These are phyloP conservation scores for Sebastes hubbsi DNA, from an alignment of 2,797 vertebrate genomes.

Conservation along the genomic window DNA sequence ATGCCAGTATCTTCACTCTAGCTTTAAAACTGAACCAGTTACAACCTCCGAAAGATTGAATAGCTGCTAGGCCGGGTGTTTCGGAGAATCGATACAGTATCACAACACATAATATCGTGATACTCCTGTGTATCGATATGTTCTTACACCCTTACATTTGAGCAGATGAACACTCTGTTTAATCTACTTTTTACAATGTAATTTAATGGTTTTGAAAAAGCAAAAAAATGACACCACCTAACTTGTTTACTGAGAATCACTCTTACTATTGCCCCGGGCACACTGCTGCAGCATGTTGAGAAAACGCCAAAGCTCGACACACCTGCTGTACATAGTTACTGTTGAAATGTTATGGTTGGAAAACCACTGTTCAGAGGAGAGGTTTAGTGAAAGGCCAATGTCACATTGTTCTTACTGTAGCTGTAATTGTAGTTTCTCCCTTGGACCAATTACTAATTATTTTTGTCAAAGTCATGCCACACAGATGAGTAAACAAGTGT, in stretches of 20 bases:
- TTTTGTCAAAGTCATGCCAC: neutral
- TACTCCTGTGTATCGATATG: too few relatives aligned
- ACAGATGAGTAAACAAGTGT: slow-evolving; percentile 25
- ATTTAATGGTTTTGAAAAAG: neutral
- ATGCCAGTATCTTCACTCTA: too few relatives aligned
- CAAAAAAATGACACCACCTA: neutral
- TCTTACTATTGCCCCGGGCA: neutral
- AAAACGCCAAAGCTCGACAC: neutral
- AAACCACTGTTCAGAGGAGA: neutral
- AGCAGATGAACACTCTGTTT: too few relatives aligned
- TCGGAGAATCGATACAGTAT: too few relatives aligned
- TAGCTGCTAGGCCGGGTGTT: too few relatives aligned
- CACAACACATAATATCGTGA: too few relatives aligned
- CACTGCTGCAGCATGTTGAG: neutral
- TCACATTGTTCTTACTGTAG: neutral
- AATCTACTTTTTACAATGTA: too few relatives aligned
- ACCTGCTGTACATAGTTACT: neutral
- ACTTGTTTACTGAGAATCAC: neutral
- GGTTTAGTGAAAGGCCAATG: neutral
- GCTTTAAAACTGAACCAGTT: too few relatives aligned
- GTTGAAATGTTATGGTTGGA: neutral
- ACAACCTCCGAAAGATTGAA: too few relatives aligned
- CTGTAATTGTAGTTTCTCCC: neutral
- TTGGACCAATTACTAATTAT: neutral
- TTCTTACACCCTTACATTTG: too few relatives aligned